These are phyloP conservation scores for Symphodus melops DNA, from an alignment of 2,113 vertebrate species.

Conservation along the genomic window DNA sequence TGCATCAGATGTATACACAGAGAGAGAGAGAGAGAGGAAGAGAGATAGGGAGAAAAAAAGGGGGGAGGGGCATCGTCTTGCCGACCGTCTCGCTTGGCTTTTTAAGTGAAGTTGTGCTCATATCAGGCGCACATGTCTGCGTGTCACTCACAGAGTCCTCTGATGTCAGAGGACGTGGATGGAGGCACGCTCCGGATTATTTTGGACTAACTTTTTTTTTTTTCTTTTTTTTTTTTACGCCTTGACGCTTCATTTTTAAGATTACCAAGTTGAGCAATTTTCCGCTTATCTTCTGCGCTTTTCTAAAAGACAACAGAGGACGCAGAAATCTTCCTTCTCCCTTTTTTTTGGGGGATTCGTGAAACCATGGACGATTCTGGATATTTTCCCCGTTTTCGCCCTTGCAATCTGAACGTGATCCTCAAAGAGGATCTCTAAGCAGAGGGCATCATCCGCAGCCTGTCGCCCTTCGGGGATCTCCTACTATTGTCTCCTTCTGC, in stretches of 20 bases:
- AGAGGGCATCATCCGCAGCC: conserved; percentile 44
- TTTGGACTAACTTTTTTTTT: conserved; percentile 56
- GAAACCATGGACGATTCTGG: conserved; percentile 15
- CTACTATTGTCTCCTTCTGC: conserved; percentile 60
- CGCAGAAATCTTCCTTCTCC: background rate
- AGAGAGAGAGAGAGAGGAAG: conserved; percentile 10
- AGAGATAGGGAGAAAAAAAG: conserved; percentile 4
- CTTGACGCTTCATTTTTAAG: too few relatives aligned
- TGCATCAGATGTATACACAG: conserved; percentile 60
- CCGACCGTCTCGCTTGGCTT: conserved; percentile 40
- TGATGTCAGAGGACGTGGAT: conserved; percentile 9
- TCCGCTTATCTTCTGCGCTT: too few relatives aligned
- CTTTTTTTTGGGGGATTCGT: background rate
- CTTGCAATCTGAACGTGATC: background rate
- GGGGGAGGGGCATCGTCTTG: conserved; percentile 61
- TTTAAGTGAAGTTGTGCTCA: conserved; percentile 53
- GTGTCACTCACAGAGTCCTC: conserved; percentile 14
- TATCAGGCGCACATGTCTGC: conserved; percentile 45
- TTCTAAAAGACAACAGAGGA: background rate
- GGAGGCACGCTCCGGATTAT: background rate
- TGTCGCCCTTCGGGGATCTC: conserved; percentile 58
- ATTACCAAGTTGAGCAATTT: too few relatives aligned
- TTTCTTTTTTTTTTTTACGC: too few relatives aligned
- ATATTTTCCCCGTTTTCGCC: background rate
- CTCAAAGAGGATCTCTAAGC: background rate